These are phyloP conservation scores for Orthosia incerta DNA, from an alignment of 2,888 invertebrate species.

Conservation along the genomic window DNA sequence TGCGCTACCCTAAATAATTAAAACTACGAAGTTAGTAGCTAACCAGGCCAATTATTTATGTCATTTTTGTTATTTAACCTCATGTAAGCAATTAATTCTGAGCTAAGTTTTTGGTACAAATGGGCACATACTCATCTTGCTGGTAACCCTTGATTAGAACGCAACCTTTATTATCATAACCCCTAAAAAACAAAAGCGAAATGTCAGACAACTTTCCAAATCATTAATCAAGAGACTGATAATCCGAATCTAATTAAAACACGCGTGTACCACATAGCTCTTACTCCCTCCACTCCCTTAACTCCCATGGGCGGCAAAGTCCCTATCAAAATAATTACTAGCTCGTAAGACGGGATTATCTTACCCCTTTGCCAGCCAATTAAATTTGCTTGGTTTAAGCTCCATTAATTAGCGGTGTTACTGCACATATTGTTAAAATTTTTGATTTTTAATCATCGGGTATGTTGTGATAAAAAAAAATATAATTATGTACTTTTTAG, in stretches of 20 bases:
- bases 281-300: conserved; percentile 18
- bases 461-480: no score
- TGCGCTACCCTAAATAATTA: no score
- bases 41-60: no score
- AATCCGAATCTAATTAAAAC: conserved; percentile 87
- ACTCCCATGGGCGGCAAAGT: conserved; percentile 71
- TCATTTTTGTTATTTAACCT: no score
- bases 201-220: conserved; percentile 57
- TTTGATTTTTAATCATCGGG: conserved; percentile 13
- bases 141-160: not conserved
- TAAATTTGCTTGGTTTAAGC: conserved; percentile 77
- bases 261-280: conserved; percentile 70
- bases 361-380: conserved; percentile 78
- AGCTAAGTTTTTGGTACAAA: no score
- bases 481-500: no score
- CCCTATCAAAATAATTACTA: conserved; percentile 84
- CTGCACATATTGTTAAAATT: conserved; percentile 46
- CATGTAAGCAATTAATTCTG: no score
- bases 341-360: conserved; percentile 71
- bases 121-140: no score
- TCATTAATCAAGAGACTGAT: conserved; percentile 79
- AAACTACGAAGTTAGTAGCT: no score
- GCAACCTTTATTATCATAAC: not conserved
- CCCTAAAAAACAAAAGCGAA: conserved; percentile 43
- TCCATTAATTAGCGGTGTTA: conserved; percentile 71